These are phyloP conservation scores for Mylabris phalerata DNA, from an alignment of 1,140 invertebrate genomes.

Conservation along the genomic window DNA sequence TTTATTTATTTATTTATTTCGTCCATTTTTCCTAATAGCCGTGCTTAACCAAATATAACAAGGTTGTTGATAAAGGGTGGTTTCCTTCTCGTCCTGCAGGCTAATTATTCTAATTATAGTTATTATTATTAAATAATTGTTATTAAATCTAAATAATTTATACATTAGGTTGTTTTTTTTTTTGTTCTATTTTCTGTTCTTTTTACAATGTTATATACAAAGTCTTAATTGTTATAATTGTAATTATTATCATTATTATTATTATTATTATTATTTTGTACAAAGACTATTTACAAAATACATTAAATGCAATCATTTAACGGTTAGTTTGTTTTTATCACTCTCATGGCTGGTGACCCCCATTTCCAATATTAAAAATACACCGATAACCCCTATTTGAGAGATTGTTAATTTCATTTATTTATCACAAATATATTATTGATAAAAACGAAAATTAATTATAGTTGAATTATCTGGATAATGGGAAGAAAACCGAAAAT, in stretches of 20 bases:
- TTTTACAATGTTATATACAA: slow-evolving; percentile 13
- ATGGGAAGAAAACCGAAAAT: background rate
- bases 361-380: background rate
- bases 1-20: slow-evolving; percentile 1
- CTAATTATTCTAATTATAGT: background rate
- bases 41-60: background rate
- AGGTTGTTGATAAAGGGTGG: background rate
- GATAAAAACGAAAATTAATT: background rate
- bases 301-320: slow-evolving; percentile 17
- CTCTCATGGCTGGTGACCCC: slow-evolving; percentile 10
- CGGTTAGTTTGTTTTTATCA: slow-evolving; percentile 17
- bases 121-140: background rate
- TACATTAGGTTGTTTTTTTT: background rate
- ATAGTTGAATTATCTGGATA: background rate
- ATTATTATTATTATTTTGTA: slow-evolving; percentile 4
- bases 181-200: background rate
- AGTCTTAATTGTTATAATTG: background rate
- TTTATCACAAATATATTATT: background rate
- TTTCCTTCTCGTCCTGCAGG: too few species aligned
- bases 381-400: slow-evolving; percentile 1
- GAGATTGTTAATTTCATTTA: background rate
- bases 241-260: background rate
- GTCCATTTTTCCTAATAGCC: background rate
- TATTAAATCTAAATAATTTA: background rate
- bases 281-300: slow-evolving; percentile 17